phyloP scores from a whole-genome alignment of 2,888 invertebrate species.

The Plebejus argus region DNA sequence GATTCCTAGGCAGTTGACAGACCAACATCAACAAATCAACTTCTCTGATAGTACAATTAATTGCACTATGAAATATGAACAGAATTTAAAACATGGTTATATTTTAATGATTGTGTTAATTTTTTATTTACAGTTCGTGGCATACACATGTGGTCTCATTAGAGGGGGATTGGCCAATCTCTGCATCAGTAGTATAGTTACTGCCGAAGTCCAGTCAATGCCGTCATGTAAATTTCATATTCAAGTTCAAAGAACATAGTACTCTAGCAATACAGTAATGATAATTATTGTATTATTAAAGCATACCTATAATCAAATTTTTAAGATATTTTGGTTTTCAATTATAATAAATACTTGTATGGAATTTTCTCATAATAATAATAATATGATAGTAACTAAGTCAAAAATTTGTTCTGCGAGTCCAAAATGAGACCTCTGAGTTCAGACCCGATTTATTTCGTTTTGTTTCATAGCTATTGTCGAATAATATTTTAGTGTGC shows the following conservation, averaged over 20 bases:
- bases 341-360: not conserved
- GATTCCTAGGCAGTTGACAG: too few species aligned
- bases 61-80: not conserved
- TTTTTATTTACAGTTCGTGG: conserved; percentile 85
- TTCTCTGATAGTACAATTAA: not conserved
- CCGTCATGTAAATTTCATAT: conserved; percentile 96
- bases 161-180: conserved; percentile 97
- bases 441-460: too few species aligned
- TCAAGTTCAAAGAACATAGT: conserved; percentile 87
- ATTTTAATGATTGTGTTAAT: not conserved
- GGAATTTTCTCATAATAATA: not conserved
- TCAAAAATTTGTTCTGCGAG: too few species aligned
- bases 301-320: too few species aligned
- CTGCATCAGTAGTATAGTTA: conserved; percentile 95
- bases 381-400: not conserved
- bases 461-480: too few species aligned
- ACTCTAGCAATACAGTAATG: not conserved
- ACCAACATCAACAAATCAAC: too few species aligned
- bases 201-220: conserved; percentile 95
- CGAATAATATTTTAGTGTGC: too few species aligned
- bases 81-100: not conserved
- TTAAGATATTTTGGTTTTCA: not conserved
- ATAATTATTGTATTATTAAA: conserved; percentile 1
- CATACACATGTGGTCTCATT: conserved; percentile 97
- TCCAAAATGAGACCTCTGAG: too few species aligned